Percentiles rank a stretch among this genome's conserved stretches.
These are phyloP conservation scores for Chloroceryle aenea DNA, from an alignment of 2,113 vertebrate species.

Conservation along the genomic window DNA sequence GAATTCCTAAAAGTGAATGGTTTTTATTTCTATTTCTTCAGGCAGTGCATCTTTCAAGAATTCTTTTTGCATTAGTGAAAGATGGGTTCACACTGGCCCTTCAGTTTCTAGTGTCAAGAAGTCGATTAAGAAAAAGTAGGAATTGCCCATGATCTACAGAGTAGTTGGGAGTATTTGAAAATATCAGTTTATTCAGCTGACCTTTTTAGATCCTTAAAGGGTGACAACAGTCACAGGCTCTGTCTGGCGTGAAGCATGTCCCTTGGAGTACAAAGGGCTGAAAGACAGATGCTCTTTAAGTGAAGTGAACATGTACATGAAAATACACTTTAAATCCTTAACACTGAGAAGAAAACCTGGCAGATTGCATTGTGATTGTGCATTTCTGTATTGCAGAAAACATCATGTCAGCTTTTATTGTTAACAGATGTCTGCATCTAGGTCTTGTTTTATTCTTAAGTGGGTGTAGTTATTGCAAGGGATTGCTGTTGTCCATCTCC, in stretches of 20 bases:
- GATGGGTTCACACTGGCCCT: not conserved
- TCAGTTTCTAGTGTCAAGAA: not conserved
- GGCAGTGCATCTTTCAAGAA: not conserved
- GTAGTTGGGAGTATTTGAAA: not conserved
- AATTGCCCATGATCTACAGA: not conserved
- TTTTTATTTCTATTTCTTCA: not conserved
- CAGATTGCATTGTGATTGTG: constrained; percentile 16
- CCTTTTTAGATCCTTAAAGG: not conserved
- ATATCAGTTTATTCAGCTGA: not conserved
- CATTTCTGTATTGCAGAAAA: constrained; percentile 11
- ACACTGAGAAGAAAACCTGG: not conserved
- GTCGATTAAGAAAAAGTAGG: not conserved
- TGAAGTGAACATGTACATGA: not conserved
- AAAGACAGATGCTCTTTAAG: not conserved
- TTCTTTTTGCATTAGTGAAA: not conserved
- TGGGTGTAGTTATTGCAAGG: not conserved
- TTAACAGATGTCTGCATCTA: constrained; percentile 16
- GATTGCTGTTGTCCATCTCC: not conserved
- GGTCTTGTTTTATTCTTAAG: not conserved
- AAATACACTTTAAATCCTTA: constrained; percentile 4
- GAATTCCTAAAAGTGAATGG: not conserved
- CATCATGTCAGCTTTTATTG: not conserved
- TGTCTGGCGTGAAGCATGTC: not conserved
- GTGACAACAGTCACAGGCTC: not conserved
- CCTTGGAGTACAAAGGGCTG: not conserved